These are phyloP conservation scores for Scopus umbretta DNA, from an alignment of 2,113 vertebrate species.

Conservation along the genomic window DNA sequence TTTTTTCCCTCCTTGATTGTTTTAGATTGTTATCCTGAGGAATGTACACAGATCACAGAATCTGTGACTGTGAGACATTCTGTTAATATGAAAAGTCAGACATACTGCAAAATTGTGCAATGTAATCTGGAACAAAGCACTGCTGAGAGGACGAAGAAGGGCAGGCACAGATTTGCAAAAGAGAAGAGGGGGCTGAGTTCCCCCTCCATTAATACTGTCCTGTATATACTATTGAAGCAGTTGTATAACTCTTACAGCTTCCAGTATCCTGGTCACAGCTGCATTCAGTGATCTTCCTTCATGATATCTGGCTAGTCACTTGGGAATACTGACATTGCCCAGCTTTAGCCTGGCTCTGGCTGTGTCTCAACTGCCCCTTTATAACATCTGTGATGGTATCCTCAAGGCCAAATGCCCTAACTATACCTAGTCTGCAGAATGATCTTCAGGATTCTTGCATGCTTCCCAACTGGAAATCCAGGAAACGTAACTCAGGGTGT, in stretches of 20 bases:
- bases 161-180: not conserved
- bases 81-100: not conserved
- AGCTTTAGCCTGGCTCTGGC: not conserved
- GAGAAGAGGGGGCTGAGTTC: not conserved
- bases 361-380: not conserved
- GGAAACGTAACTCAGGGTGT: not conserved
- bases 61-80: not conserved
- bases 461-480: not conserved
- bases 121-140: not conserved
- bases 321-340: not conserved
- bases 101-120: not conserved
- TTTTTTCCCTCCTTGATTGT: not conserved
- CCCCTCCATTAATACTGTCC: not conserved
- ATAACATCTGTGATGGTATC: not conserved
- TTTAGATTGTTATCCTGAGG: slow-evolving; percentile 22
- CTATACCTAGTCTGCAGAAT: not conserved
- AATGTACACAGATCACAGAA: not conserved
- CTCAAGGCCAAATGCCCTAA: not conserved
- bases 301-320: not conserved
- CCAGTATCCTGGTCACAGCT: not conserved
- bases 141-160: not conserved
- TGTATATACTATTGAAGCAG: not conserved
- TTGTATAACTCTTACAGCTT: not conserved
- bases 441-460: not conserved
- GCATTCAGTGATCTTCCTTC: not conserved